Percentiles rank a stretch among this genome's conserved stretches.
Conservation (phyloP, 2,888 invertebrate genomes). For the Glaucopsyche alexis region DNA sequence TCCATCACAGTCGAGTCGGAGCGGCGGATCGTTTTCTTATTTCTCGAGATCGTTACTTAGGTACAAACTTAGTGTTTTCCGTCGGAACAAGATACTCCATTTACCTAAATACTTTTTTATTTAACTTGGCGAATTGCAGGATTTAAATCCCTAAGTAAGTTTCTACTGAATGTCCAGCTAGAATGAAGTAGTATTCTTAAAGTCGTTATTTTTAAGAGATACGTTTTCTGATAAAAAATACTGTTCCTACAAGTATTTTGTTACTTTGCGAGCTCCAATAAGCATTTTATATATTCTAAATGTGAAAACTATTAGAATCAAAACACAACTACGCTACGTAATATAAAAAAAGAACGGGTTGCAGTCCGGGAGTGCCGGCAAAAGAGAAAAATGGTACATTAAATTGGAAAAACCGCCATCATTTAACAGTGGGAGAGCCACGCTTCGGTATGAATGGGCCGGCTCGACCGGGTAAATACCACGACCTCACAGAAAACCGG, state of each 20-base stretch:
- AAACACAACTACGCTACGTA: no score
- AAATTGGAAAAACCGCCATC: no score
- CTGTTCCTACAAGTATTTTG: not conserved
- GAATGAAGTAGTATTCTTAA: not conserved
- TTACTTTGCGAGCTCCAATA: not conserved
- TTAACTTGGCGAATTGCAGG: constrained; percentile 3
- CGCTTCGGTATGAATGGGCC: no score
- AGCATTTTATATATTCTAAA: no score
- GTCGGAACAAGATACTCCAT: constrained; percentile 9
- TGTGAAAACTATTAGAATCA: no score
- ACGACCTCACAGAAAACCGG: no score
- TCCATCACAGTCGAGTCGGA: constrained; percentile 2
- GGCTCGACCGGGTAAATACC: no score
- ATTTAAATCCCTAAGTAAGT: not conserved
- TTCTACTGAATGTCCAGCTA: not conserved
- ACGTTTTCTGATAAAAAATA: not conserved
- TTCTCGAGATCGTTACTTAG: not conserved
- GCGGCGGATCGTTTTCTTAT: not conserved
- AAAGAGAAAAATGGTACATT: no score
- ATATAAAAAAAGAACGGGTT: no score
- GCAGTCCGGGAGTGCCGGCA: no score
- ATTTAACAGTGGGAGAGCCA: no score
- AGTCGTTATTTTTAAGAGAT: not conserved
- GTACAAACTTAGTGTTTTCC: constrained; percentile 13
- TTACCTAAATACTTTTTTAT: constrained; percentile 11